These are phyloP conservation scores for Pantala flavescens DNA, from an alignment of 1,140 invertebrate genomes.

Conservation along the genomic window DNA sequence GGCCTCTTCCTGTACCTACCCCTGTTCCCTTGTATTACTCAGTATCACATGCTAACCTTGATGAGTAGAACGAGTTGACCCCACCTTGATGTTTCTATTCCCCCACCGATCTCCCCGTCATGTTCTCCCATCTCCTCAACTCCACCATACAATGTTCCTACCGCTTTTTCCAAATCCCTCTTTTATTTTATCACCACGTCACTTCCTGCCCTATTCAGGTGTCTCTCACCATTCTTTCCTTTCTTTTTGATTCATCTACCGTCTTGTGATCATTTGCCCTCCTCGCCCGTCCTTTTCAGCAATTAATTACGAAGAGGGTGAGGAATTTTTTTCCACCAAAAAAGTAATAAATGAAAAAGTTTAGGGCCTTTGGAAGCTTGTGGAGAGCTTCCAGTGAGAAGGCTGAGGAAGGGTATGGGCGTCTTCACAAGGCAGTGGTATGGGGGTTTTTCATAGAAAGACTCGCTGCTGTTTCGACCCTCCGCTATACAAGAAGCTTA, in stretches of 20 bases:
- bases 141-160: neutral
- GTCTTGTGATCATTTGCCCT: neutral
- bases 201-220: neutral
- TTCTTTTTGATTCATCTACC: neutral
- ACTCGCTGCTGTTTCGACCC: too few relatives aligned
- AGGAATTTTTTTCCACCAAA: neutral
- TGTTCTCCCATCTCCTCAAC: neutral
- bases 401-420: neutral
- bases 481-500: too few relatives aligned
- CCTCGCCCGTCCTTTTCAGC: neutral
- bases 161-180: neutral
- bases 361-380: neutral
- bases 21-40: too few relatives aligned
- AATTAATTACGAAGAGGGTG: conserved; percentile 1
- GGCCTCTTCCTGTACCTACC: too few relatives aligned
- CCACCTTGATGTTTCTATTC: neutral
- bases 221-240: neutral
- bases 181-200: neutral
- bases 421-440: neutral
- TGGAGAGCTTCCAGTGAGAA: neutral
- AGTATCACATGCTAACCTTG: too few relatives aligned
- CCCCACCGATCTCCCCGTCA: neutral
- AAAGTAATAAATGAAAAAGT: conserved; percentile 5
- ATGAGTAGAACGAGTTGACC: too few relatives aligned
- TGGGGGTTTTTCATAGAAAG: neutral